Evolutionary conservation across 2,113 vertebrate genomes (phyloP), one percentile per base, ranked within the genome.

Genomic region (Orthochromis indermauri): DNA sequence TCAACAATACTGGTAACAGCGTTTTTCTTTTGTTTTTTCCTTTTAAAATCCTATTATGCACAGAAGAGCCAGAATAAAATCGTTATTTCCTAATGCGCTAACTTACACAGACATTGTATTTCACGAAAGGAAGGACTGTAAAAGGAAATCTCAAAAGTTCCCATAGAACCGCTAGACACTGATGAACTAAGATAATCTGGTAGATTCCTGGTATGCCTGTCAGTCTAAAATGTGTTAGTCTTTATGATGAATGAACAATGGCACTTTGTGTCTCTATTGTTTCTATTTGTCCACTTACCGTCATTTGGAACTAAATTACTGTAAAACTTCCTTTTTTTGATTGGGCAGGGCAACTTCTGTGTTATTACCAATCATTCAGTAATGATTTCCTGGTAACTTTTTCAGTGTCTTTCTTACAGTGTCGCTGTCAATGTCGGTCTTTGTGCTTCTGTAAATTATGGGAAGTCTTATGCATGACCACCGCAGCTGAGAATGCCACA

Each of bases 261-360:
- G 6, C 10, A 81, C 78, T 89, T 93, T 85, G 49, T 88, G 33
- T 7, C 14, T 59, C 51, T 16, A 84, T n/a, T 80, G 9, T 57
- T 78, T 76, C 33, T 28, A 26, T 49, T 76, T 11, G 55, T 47
- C 71, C 42, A 49, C 53, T 14, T 4, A 37, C 7, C n/a, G 3
- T 4, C 12, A 28, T 54, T 49, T 8, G 16, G 4, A 21, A 24
- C 14, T 42, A 42, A 28, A 10, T 85, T 37, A 84, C 59, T 28
- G 57, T 79, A 63, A 80, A 53, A 89, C 90, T 90, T 95, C 91
- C 91, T 91, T 86, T 78, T 90, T 90, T 91, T n/a, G 26, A 88
- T 85, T 59, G 71, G 49, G 79, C 33, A 89, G 83, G 49, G 78
- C 13, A 9, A 68, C 40, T 73, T 83, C 49, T 80, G 80, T 87